Conservation (phyloP, 2,888 invertebrate genomes). For the Sesia bembeciformis region DNA sequence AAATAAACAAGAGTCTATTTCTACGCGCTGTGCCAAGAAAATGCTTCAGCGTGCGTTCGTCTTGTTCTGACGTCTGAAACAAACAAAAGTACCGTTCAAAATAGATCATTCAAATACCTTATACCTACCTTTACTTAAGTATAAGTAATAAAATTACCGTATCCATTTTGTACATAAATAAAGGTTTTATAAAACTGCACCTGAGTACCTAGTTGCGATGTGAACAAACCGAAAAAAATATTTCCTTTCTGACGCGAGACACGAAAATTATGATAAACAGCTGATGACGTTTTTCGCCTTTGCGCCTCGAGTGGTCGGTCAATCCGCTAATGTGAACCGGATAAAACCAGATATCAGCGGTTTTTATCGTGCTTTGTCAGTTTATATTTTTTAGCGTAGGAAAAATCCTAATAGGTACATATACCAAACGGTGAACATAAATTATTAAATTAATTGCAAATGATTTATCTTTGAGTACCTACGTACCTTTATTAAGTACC, state of each 20-base stretch:
- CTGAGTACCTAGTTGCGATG: no score
- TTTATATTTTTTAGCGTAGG: constrained; percentile 9
- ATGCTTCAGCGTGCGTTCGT: constrained; percentile 30
- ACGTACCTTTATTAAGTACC: not conserved
- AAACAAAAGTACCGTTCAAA: constrained; percentile 12
- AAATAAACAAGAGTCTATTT: constrained; percentile 44
- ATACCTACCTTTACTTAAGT: no score
- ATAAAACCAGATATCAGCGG: constrained; percentile 1
- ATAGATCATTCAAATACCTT: no score
- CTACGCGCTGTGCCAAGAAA: constrained; percentile 42
- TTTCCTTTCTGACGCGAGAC: not conserved
- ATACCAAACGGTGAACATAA: no score
- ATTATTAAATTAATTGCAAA: constrained; percentile 2
- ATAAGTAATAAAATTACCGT: no score
- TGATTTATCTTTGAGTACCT: not conserved
- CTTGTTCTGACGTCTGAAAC: constrained; percentile 21
- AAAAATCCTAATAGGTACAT: not conserved
- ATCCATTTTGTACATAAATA: no score
- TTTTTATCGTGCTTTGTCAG: constrained; percentile 1
- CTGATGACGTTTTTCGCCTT: not conserved
- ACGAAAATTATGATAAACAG: not conserved
- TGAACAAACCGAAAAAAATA: constrained; percentile 2
- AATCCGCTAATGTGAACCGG: not conserved
- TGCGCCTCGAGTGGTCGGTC: not conserved
- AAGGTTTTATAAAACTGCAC: no score